Evolutionary conservation across 1,140 invertebrate genomes (phyloP), one percentile per base, ranked within the genome.

Genomic region (Formica selysi): DNA sequence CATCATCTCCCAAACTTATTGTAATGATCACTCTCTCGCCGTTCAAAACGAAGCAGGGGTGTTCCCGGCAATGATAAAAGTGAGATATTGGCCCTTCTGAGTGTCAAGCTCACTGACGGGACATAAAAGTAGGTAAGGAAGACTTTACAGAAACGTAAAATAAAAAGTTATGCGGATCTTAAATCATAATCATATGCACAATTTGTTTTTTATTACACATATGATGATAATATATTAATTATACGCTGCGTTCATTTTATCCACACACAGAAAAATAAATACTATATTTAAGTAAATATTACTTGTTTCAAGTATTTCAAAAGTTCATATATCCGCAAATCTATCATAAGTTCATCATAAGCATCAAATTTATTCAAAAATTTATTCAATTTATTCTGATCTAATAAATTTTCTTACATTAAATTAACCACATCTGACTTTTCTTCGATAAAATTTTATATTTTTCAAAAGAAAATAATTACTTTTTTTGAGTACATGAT

Each of bases 1-100:
- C 83, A 91, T 91, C 89, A 91, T 91, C 83, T 87, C 87, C 86
- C 85, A 68, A 67, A 86, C 74, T 91, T 91, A 87, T 87, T 85
- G 68, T 78, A 86, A 70, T 89, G 68, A 91, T 91, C 84, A 59
- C 83, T 81, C 61, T 41, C 68, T 62, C 76, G 8, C 48, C 59
- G 41, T 62, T 51, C 65, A 29, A 61, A 57, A 78, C 79, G 73
- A 87, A 80, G 57, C 59, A 61, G 38, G 54, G 79, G 29, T n/a
- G 68, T 41, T 48, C 51, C 68, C 29, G 38, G 8, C 68, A 41
- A 62, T 62, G 68, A 73, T 83, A 83, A 83, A 73, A 83, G 38
- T 83, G 79, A 83, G 61, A 83, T 83, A 83, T 83, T 48, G 29
- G 26, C 68, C 13, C 68, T 73, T 44, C 19, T 13, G 38, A 73